A percentile compares a stretch with the other conserved stretches of the same genome.
phyloP scores from a whole-genome alignment of 1,140 invertebrate genomes.

The Tetragnatha versicolor region DNA sequence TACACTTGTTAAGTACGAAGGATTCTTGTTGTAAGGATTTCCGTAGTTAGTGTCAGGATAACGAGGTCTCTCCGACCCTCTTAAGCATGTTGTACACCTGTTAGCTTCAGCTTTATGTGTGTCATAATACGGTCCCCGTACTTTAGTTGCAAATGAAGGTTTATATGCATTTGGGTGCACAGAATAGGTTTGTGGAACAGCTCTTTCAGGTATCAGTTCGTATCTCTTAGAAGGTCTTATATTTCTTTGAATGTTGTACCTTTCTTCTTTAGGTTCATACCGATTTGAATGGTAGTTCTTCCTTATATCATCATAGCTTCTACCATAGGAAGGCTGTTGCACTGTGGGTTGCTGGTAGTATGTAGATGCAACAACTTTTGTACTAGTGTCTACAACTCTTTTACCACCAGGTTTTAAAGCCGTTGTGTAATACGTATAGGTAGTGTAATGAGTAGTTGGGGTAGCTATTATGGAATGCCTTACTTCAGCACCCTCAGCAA shows the following conservation, averaged over 20 bases:
- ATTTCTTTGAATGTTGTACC: neutral
- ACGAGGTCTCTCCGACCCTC: neutral
- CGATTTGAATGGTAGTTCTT: neutral
- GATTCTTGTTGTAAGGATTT: neutral
- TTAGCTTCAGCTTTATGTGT: neutral
- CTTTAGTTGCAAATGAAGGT: slow-evolving; percentile 10
- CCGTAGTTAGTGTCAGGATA: neutral
- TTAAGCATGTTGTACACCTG: neutral
- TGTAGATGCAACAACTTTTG: slow-evolving; percentile 13
- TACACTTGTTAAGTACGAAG: slow-evolving; percentile 19
- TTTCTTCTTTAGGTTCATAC: neutral
- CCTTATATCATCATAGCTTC: neutral
- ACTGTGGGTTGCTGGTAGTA: neutral
- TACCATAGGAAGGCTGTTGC: neutral
- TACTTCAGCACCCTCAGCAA: slow-evolving; percentile 16
- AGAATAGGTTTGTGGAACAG: neutral
- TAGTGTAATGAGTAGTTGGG: slow-evolving; percentile 26
- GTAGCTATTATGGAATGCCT: neutral
- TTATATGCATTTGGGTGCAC: slow-evolving; percentile 10
- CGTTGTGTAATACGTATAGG: slow-evolving; percentile 37
- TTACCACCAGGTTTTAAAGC: slow-evolving; percentile 28
- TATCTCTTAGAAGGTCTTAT: slow-evolving; percentile 17
- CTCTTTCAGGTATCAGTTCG: slow-evolving; percentile 4
- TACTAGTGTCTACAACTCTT: slow-evolving; percentile 20
- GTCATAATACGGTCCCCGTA: neutral